These are phyloP conservation scores for Pachycephala philippinensis DNA, from an alignment of 2,113 vertebrate genomes.

Conservation along the genomic window DNA sequence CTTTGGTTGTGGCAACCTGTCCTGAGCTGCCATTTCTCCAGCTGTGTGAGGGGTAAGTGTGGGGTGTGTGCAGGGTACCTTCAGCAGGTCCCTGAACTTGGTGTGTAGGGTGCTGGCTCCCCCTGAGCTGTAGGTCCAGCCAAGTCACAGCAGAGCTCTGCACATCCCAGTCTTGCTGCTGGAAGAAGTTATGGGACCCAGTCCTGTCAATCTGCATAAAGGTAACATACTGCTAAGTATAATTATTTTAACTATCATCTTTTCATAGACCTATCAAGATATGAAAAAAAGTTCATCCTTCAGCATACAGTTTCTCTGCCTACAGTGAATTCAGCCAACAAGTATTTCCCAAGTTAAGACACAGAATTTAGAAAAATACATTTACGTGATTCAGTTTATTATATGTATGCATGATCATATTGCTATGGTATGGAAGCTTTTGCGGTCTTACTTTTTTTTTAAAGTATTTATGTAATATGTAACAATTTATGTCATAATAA, in stretches of 20 bases:
- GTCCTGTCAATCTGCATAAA: not conserved
- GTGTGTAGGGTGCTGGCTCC: not conserved
- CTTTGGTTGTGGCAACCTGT: not conserved
- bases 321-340: not conserved
- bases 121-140: rapidly evolving
- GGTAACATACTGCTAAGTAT: not conserved
- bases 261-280: not conserved
- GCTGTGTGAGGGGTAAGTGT: not conserved
- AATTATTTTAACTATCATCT: not conserved
- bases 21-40: not conserved
- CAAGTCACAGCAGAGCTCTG: not conserved
- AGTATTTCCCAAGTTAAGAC: not conserved
- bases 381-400: not conserved
- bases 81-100: not conserved
- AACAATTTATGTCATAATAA: not conserved
- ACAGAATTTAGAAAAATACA: not conserved
- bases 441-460: not conserved
- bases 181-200: not conserved
- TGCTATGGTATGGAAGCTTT: not conserved
- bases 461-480: not conserved
- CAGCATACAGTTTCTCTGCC: not conserved
- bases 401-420: not conserved
- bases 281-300: not conserved
- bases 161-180: not conserved
- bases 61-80: rapidly evolving